A percentile compares a stretch with the other conserved stretches of the same genome.
phyloP scores from a whole-genome alignment of 2,797 vertebrate species.

The Morelia viridis region DNA sequence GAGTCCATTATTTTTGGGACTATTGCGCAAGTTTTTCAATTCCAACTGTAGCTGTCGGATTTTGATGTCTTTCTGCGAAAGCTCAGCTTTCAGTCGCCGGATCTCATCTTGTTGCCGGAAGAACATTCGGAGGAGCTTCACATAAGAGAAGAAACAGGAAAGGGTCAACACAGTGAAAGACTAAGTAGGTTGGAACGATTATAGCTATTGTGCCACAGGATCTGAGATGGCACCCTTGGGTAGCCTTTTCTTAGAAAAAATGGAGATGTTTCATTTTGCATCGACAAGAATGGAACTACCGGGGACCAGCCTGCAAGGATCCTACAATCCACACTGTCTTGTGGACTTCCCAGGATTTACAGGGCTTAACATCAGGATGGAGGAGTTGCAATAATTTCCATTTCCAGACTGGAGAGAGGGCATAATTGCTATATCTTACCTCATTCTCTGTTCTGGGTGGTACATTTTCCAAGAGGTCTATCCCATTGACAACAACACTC shows the following conservation, averaged over 20 bases:
- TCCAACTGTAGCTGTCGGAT: slow-evolving; percentile 96
- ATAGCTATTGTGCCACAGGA: not conserved
- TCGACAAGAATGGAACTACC: not conserved
- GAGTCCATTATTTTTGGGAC: slow-evolving; percentile 89
- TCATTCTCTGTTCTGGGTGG: slow-evolving; percentile 96
- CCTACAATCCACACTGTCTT: no score
- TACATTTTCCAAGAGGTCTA: slow-evolving; percentile 95
- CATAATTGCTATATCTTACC: slow-evolving; percentile 68
- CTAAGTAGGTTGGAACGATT: not conserved
- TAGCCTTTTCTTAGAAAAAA: not conserved
- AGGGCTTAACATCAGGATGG: not conserved
- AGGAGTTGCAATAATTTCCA: fast-evolving
- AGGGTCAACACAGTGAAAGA: not conserved
- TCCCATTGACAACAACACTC: slow-evolving; percentile 91
- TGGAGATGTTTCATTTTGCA: not conserved
- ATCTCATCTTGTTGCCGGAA: slow-evolving; percentile 97
- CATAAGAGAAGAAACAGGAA: not conserved
- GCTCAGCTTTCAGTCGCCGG: slow-evolving; percentile 89
- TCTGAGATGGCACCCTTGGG: not conserved
- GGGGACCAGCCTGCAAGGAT: not conserved
- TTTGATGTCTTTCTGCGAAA: slow-evolving; percentile 88
- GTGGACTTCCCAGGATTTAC: not conserved
- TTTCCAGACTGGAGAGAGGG: not conserved
- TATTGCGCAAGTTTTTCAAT: slow-evolving; percentile 93
- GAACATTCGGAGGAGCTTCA: slow-evolving; percentile 94